Base-by-base conservation (phyloP, 2,797 vertebrate species). In the Champsocephalus gunnari region DNA sequence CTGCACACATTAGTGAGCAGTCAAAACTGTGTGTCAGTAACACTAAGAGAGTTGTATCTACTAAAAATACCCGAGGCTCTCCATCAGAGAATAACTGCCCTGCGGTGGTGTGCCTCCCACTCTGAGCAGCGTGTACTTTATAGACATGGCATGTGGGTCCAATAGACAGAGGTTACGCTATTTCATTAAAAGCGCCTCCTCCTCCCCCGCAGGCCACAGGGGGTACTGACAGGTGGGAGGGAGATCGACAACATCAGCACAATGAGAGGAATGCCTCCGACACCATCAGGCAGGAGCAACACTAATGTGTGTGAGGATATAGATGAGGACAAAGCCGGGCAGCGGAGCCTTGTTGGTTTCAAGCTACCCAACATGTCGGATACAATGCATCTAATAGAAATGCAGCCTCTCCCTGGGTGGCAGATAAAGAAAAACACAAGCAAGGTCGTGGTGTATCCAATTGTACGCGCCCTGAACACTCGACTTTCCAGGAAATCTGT, bases 131-230 rank as follows among this genome's bases (percentile, higher is more conserved):
- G 73, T 78, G 71, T 43, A 48, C 68, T 83, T 92, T 81, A 88
- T 82, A 80, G 80, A 90, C 79, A 58, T 67, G 61, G 73, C 83
- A 84, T 75, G 59, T 65, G 74, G 72, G 77, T 76, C 66, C 67
- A 82, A 87, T 66, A 81, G 82, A 81, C 80, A 85, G 85, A 89
- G 91, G 92, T 92, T 85, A 88, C 75, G 43, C 77, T 80, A 79
- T 91, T 92, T 90, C 70, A 93, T 93, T 92, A 89, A 84, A 89
- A 76, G 17, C 10, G 44, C 72, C 62, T 79, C 64, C 73, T 80
- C 70, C 83, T 86, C 85, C 85, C 86, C 70, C 83, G 78, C 83
- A 82, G 77, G 66, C 85, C 82, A 87, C 63, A 68, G 81, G 74
- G 82, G 83, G 64, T n/a, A 7, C 72, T 64, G 79, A 79, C 85